A percentile compares a stretch with the other conserved stretches of the same genome.
Conservation (phyloP, 2,113 vertebrate species). For the Ammodytes marinus region DNA sequence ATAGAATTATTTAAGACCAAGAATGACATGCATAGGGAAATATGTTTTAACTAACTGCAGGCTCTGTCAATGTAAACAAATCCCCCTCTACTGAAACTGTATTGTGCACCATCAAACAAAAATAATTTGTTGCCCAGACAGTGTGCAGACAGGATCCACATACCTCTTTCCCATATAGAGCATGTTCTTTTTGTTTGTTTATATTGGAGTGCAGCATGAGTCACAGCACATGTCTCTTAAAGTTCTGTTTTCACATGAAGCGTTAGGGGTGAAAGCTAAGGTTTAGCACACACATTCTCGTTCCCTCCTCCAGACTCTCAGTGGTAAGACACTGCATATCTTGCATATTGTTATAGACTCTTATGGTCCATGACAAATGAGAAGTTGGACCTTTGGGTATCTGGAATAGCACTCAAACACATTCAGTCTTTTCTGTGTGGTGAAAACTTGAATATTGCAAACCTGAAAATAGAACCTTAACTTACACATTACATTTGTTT, state of each 20-base stretch:
- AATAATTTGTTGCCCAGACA: no score
- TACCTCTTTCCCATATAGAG: background rate
- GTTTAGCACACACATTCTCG: background rate
- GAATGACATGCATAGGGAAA: no score
- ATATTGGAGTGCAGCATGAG: background rate
- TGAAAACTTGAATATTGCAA: background rate
- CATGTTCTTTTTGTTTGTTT: conserved; percentile 9
- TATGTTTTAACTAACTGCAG: no score
- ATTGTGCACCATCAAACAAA: no score
- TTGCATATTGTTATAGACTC: background rate
- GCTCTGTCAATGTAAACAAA: no score
- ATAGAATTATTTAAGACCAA: no score
- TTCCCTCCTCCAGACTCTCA: background rate
- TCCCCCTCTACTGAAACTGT: no score
- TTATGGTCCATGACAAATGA: background rate
- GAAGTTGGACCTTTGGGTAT: background rate
- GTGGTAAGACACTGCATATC: background rate
- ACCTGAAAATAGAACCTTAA: background rate
- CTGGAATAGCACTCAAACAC: background rate
- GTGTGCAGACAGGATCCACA: background rate
- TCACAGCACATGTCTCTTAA: conserved; percentile 24
- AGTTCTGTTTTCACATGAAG: conserved; percentile 26
- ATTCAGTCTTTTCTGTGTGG: background rate
- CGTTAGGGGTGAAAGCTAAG: background rate
- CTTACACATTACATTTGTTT: background rate